Base-by-base conservation (phyloP, 2,113 vertebrate genomes). In the Microcebus griseorufus region DNA sequence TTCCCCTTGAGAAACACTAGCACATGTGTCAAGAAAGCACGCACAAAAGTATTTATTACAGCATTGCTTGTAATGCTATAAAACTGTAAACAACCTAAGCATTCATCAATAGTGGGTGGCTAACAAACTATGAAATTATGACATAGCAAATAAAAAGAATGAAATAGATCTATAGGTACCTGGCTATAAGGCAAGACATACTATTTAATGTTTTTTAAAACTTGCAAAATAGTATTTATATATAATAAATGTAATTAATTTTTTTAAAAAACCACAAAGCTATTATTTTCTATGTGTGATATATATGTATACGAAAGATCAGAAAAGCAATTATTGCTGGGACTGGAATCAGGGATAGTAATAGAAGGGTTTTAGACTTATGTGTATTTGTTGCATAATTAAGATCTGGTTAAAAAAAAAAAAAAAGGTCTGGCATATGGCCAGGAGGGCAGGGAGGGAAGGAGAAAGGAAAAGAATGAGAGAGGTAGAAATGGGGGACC, bases 131-230 rank as follows among this genome's bases (percentile, higher is more conserved):
- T 10, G 32, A n/a, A 92, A 90, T 92, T 92, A 80, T 58, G 45
- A 62, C 10, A 87, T 8, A 85, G 25, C n/a, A 92, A 95, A 93
- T 79, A 39, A 95, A 81, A 70, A 83, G 48, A 92, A 93, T 78
- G 22, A 62, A 72, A 23, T 70, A 83, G 53, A 86, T 51, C 16
- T 62, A 10, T 69, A 86, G 45, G 8, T 88, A 88, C 9, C 37
- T 95, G 45, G 16, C 85, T 79, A 81, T 18, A 89, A 48, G 17
- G 22, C 60, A 78, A 76, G 23, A 69, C 22, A 60, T 25, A 86
- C n/a, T 70, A 6, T 6, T 8, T 25, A 72, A 83, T 37, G 11
- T 29, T 64, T 64, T 60, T n/a, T 3, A 58, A 88, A 48, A 64
- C 14, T 39, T 96, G 42, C 51, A 76, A 96, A 94, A 78, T 62